These are phyloP conservation scores for Nineta flava DNA, from an alignment of 2,888 invertebrate genomes.

Conservation along the genomic window DNA sequence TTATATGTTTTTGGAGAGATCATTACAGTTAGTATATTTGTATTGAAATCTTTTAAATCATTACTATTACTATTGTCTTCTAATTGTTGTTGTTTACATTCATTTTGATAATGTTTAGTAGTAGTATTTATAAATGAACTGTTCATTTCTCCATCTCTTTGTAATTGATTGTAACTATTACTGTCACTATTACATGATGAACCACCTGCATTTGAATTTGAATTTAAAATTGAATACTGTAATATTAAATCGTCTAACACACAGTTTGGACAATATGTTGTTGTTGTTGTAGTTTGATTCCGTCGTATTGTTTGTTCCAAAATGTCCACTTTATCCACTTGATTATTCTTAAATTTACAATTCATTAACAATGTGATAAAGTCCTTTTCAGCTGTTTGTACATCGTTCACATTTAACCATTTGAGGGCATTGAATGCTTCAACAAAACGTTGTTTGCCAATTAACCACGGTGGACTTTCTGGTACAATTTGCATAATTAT, in stretches of 20 bases:
- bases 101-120: constrained; percentile 15
- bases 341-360: constrained; percentile 5
- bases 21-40: constrained; percentile 16
- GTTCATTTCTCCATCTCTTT: neutral
- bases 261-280: neutral
- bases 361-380: constrained; percentile 40
- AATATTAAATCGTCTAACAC: no score
- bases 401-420: constrained; percentile 44
- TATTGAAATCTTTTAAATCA: neutral
- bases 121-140: no score
- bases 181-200: neutral
- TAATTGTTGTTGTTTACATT: constrained; percentile 23
- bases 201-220: neutral
- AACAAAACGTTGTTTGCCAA: constrained; percentile 36
- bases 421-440: constrained; percentile 44
- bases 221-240: no score
- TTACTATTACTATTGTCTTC: neutral
- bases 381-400: constrained; percentile 43
- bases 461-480: constrained; percentile 53
- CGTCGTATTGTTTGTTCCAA: constrained; percentile 11
- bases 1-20: constrained; percentile 42
- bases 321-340: constrained; percentile 15
- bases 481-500: constrained; percentile 45
- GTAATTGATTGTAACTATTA: neutral
- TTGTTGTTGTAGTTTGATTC: neutral